Evolutionary conservation across 2,888 invertebrate species (phyloP), one percentile per base, ranked within the genome.

Genomic region (Hofmannophila pseudospretella): DNA sequence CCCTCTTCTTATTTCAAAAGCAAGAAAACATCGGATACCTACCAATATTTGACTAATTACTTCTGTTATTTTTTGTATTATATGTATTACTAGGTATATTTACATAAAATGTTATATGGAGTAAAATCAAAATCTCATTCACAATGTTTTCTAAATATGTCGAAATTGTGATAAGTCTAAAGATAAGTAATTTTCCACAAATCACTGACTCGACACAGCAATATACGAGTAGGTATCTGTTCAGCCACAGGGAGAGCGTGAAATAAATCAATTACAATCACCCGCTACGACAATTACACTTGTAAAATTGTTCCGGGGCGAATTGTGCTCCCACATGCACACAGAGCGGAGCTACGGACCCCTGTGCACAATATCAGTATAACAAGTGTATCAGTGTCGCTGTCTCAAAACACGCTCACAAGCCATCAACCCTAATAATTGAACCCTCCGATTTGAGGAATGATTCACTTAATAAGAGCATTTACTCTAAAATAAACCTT

Each of bases 181-280:
- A n/a, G n/a, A n/a, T n/a, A n/a, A n/a, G n/a, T n/a, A n/a, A n/a
- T n/a, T n/a, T n/a, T n/a, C n/a, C n/a, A n/a, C n/a, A n/a, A n/a
- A n/a, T n/a, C n/a, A n/a, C n/a, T n/a, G n/a, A n/a, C n/a, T n/a
- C n/a, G n/a, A n/a, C n/a, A 20, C 3, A 20, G 7, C 7, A 20
- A 5, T 7, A 20, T 20, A 20, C 20, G 4, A 5, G 20, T 20
- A 20, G 7, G n/a, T n/a, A 5, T 20, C 20, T 5, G 7, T 20
- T 5, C 3, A 3, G 20, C 4, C 20, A 16, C 8, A 23, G 54
- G 51, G 50, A 52, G 45, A 54, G 48, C 53, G 47, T 51, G 45
- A 65, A 68, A 75, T 79, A 78, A 79, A 79, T 80, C 78, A 78
- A 77, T 80, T 80, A 77, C 65, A 40, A 47, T 58, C 76, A 75